Conservation (phyloP, 2,888 invertebrate genomes). For the Idaea dimidiata region DNA sequence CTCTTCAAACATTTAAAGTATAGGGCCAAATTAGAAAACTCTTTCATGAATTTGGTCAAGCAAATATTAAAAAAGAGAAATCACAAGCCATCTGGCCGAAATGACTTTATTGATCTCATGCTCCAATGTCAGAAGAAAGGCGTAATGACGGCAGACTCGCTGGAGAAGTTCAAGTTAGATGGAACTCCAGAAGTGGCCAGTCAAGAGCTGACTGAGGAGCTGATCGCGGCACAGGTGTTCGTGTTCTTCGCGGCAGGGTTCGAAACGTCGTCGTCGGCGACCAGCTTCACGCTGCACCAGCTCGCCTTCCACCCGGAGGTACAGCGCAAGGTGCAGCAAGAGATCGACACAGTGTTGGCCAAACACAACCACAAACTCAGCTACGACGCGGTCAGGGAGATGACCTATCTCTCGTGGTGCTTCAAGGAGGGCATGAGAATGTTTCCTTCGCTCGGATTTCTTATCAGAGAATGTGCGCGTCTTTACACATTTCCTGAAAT, state of each 20-base stretch:
- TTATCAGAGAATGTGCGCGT: slow-evolving; percentile 40
- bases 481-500: slow-evolving; percentile 46
- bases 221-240: slow-evolving; percentile 49
- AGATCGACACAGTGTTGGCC: slow-evolving; percentile 44
- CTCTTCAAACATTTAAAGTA: slow-evolving; percentile 38
- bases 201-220: slow-evolving; percentile 41
- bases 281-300: slow-evolving; percentile 54
- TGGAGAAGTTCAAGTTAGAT: slow-evolving; percentile 41
- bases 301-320: slow-evolving; percentile 46
- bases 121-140: slow-evolving; percentile 47
- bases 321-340: slow-evolving; percentile 46
- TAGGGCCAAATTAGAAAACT: slow-evolving; percentile 35
- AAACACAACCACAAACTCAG: slow-evolving; percentile 40
- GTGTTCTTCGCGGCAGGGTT: slow-evolving; percentile 56
- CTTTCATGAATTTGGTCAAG: slow-evolving; percentile 41
- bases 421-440: slow-evolving; percentile 51
- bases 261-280: slow-evolving; percentile 54
- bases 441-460: slow-evolving; percentile 52
- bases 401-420: slow-evolving; percentile 47
- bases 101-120: slow-evolving; percentile 52
- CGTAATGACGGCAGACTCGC: slow-evolving; percentile 42
- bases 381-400: slow-evolving; percentile 51
- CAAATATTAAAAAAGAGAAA: slow-evolving; percentile 46
- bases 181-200: slow-evolving; percentile 37
- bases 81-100: slow-evolving; percentile 43